phyloP scores from a whole-genome alignment of 2,113 vertebrate genomes.

The Mastomys natalensis region DNA sequence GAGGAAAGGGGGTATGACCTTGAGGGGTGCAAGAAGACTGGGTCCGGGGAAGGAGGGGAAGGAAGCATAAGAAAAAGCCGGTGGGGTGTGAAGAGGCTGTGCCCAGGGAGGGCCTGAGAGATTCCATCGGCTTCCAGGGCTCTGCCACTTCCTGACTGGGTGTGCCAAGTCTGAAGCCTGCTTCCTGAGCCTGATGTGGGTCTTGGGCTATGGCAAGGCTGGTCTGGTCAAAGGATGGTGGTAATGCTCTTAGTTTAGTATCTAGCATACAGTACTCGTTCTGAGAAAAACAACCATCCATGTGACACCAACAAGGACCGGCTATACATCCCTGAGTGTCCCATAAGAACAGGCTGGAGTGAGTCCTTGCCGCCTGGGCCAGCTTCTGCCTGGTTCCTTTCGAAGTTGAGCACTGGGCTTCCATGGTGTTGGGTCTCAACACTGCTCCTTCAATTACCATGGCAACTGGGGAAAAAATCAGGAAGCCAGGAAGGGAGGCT shows the following conservation, averaged over 20 bases:
- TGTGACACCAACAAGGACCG: fast-evolving
- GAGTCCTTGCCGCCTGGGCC: not conserved
- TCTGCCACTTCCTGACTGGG: not conserved
- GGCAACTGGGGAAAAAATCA: constrained; percentile 82
- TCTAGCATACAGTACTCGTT: constrained; percentile 12
- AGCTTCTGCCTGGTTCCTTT: not conserved
- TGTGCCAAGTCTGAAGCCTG: not conserved
- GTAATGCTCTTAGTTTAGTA: not conserved
- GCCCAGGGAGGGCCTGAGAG: not conserved
- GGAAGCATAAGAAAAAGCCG: not conserved
- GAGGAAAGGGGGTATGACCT: constrained; percentile 55
- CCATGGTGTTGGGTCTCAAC: constrained; percentile 68
- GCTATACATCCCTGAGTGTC: not conserved
- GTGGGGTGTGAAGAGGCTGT: not conserved
- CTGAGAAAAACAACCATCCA: not conserved
- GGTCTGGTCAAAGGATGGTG: fast-evolving
- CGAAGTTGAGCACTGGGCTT: constrained; percentile 74
- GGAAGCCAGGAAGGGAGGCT: constrained; percentile 69
- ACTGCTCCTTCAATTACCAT: constrained; percentile 79
- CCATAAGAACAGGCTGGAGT: not conserved
- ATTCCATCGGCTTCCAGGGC: not conserved
- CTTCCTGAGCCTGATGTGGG: not conserved
- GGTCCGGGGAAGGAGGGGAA: not conserved
- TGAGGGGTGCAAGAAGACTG: not conserved
- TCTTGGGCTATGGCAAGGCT: not conserved